Percentiles rank a stretch among this genome's conserved stretches.
These are phyloP conservation scores for Cecidostiba fungosa DNA, from an alignment of 2,888 invertebrate genomes.

Conservation along the genomic window DNA sequence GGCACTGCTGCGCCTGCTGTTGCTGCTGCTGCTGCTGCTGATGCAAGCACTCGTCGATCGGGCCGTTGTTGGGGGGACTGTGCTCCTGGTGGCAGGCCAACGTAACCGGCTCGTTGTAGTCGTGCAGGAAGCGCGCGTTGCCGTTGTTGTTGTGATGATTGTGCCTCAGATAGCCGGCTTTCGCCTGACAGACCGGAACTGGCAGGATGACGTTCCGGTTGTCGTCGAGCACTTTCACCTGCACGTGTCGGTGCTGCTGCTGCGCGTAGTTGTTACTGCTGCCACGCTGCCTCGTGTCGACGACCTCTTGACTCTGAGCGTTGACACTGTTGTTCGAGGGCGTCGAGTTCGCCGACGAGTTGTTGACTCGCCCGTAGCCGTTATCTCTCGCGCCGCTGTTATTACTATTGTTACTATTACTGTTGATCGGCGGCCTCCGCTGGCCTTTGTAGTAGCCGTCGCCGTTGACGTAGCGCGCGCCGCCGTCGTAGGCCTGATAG, in stretches of 20 bases:
- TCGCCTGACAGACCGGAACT: conserved; percentile 67
- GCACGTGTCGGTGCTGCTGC: conserved; percentile 80
- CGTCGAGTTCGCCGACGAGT: conserved; percentile 21
- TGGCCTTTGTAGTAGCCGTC: conserved; percentile 64
- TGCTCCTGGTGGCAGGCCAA: conserved; percentile 69
- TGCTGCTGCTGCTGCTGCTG: conserved; percentile 80
- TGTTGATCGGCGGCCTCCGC: conserved; percentile 17
- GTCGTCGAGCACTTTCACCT: conserved; percentile 82
- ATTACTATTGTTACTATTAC: background rate
- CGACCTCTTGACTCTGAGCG: conserved; percentile 67
- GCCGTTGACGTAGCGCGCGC: conserved; percentile 61
- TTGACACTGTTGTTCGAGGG: conserved; percentile 40
- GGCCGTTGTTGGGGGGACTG: background rate
- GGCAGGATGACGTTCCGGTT: conserved; percentile 76
- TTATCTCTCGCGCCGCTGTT: background rate
- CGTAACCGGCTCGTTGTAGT: conserved; percentile 64
- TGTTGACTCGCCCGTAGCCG: conserved; percentile 71
- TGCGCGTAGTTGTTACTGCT: conserved; percentile 68
- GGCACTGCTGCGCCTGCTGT: conserved; percentile 85
- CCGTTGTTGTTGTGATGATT: conserved; percentile 61
- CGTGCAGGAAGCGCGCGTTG: conserved; percentile 66
- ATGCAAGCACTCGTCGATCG: conserved; percentile 72
- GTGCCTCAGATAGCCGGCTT: conserved; percentile 63
- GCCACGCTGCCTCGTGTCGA: conserved; percentile 80
- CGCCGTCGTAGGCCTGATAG: conserved; percentile 46